Conservation (phyloP, 2,888 invertebrate genomes). For the Ptilodon capucinus region DNA sequence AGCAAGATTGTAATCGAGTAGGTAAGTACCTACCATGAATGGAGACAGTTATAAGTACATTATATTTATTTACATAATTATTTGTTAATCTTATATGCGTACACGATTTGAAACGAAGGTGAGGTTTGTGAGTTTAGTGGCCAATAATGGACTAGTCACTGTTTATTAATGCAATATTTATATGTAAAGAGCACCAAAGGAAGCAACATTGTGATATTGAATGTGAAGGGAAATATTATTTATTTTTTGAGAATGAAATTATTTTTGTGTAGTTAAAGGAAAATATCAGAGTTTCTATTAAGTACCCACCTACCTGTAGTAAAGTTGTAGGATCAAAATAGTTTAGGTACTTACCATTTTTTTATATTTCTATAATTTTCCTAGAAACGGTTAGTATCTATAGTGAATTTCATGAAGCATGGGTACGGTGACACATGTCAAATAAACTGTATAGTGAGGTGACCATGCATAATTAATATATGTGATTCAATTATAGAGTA, state of each 20-base stretch:
- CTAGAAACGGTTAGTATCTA: too few species aligned
- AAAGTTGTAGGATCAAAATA: slow-evolving; percentile 7
- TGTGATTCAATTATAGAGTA: too few species aligned
- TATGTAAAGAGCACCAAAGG: slow-evolving; percentile 58
- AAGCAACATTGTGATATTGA: slow-evolving; percentile 65
- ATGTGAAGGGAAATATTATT: slow-evolving; percentile 44
- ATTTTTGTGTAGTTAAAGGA: background rate
- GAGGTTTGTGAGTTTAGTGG: slow-evolving; percentile 31
- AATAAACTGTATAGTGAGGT: too few species aligned
- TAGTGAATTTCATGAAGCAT: too few species aligned
- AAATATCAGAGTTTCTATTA: slow-evolving; percentile 21
- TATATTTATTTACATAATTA: slow-evolving; percentile 4
- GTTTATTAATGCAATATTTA: slow-evolving; percentile 48
- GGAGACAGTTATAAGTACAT: too few species aligned
- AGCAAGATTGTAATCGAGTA: too few species aligned
- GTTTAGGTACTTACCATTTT: background rate
- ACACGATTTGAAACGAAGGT: slow-evolving; percentile 13
- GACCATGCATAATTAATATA: too few species aligned
- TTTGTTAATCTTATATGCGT: background rate
- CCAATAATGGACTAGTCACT: slow-evolving; percentile 42
- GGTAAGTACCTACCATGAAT: too few species aligned
- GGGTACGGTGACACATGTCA: too few species aligned
- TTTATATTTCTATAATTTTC: background rate
- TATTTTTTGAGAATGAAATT: slow-evolving; percentile 2
- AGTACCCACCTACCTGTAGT: too few species aligned